phyloP scores from a whole-genome alignment of 2,113 vertebrate genomes.

The Corythoichthys haematopterus region DNA sequence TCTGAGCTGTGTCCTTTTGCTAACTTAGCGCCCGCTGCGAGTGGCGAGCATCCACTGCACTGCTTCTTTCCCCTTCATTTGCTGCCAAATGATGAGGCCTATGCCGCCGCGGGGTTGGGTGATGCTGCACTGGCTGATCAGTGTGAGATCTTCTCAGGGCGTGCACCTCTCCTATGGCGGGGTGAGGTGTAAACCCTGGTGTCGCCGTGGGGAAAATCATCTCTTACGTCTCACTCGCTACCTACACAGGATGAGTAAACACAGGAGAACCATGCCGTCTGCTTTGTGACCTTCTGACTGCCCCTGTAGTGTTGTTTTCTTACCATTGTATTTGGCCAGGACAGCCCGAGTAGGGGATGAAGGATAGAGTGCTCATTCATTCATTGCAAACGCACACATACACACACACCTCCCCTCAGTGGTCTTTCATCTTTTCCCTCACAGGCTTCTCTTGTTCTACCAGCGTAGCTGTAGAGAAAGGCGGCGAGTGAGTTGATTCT shows the following conservation, averaged over 20 bases:
- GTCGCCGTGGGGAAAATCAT: not conserved
- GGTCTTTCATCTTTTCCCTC: constrained; percentile 68
- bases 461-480: constrained; percentile 45
- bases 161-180: constrained; percentile 6
- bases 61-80: constrained; percentile 63
- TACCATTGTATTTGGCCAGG: constrained; percentile 37
- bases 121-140: constrained; percentile 56
- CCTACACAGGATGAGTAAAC: not conserved
- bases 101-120: constrained; percentile 42
- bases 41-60: constrained; percentile 49
- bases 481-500: constrained; percentile 18
- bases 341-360: constrained; percentile 19
- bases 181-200: constrained; percentile 20
- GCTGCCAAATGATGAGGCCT: constrained; percentile 62
- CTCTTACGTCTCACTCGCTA: not conserved
- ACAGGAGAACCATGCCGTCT: not conserved
- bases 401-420: constrained; percentile 42
- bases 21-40: constrained; percentile 32
- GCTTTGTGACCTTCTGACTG: constrained; percentile 25
- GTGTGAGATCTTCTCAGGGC: constrained; percentile 38
- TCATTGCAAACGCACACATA: constrained; percentile 20
- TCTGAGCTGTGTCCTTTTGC: constrained; percentile 54
- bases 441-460: constrained; percentile 69
- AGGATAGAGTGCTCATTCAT: constrained; percentile 63
- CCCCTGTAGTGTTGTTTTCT: constrained; percentile 24